phyloP scores from a whole-genome alignment of 2,113 vertebrate species.

The Alethe diademata region DNA sequence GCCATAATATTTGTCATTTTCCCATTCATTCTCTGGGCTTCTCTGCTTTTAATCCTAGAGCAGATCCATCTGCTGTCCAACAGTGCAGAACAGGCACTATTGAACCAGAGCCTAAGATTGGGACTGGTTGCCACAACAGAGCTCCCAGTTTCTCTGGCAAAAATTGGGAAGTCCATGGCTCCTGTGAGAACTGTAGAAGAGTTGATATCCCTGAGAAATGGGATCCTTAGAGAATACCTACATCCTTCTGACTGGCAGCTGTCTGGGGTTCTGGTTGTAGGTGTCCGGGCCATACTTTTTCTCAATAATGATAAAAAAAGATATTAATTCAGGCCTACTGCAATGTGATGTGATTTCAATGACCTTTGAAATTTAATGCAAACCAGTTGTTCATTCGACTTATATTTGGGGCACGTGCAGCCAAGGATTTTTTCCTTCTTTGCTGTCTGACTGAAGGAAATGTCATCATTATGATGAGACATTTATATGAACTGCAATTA shows the following conservation, averaged over 20 bases:
- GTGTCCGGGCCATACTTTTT: neutral
- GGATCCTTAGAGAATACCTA: neutral
- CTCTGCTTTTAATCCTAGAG: neutral
- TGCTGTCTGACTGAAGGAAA: neutral
- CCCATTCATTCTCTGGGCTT: neutral
- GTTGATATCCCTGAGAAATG: neutral
- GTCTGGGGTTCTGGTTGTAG: neutral
- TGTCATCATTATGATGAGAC: neutral
- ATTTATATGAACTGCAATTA: neutral
- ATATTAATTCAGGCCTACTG: neutral
- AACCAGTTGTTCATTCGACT: neutral
- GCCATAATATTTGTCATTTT: neutral
- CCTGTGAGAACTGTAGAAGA: neutral
- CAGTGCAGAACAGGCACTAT: neutral
- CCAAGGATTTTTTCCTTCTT: neutral
- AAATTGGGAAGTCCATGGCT: neutral
- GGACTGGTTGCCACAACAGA: neutral
- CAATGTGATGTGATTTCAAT: neutral
- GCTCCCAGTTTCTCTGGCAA: neutral
- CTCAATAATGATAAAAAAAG: neutral
- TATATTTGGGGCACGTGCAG: neutral
- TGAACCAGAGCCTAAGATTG: neutral
- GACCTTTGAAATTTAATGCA: neutral
- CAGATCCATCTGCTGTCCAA: neutral
- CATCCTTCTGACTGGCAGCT: accelerated